Evolutionary conservation across 2,888 invertebrate genomes (phyloP).

Genomic region (Ophion slaviceki): DNA sequence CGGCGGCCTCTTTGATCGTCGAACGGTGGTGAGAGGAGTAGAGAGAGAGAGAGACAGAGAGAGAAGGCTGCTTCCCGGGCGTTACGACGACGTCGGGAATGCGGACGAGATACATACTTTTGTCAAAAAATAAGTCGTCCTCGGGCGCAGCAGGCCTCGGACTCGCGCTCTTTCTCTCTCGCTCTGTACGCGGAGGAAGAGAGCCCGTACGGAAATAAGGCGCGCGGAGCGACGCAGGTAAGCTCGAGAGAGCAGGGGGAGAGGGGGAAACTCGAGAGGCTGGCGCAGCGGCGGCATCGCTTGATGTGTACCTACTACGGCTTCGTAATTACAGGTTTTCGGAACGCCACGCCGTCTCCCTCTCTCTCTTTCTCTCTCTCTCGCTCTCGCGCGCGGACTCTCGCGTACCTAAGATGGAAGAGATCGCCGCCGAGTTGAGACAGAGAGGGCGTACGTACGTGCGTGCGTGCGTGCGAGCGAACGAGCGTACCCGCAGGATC

Average conservation of each 20-base stretch:
- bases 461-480: constrained; percentile 19
- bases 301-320: constrained; percentile 81
- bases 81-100: constrained; percentile 55
- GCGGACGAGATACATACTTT: constrained; percentile 66
- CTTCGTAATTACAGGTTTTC: constrained; percentile 83
- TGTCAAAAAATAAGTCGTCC: constrained; percentile 65
- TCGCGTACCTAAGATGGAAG: constrained; percentile 16
- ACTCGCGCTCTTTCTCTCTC: constrained; percentile 25
- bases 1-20: constrained; percentile 58
- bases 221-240: constrained; percentile 60
- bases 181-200: constrained; percentile 24
- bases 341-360: constrained; percentile 75
- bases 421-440: not conserved
- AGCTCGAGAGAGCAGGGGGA: constrained; percentile 62
- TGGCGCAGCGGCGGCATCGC: constrained; percentile 80
- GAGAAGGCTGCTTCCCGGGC: constrained; percentile 30
- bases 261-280: constrained; percentile 60
- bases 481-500: constrained; percentile 28
- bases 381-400: constrained; percentile 48
- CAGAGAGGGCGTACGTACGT: too few species aligned
- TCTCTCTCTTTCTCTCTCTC: constrained; percentile 52
- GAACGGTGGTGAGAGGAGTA: constrained; percentile 60
- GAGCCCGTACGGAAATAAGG: constrained; percentile 54
- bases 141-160: constrained; percentile 29
- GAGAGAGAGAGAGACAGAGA: constrained; percentile 47